Evolutionary conservation across 2,888 invertebrate genomes (phyloP), one percentile per base, ranked within the genome.

Genomic region (Meteorus cinctellus): DNA sequence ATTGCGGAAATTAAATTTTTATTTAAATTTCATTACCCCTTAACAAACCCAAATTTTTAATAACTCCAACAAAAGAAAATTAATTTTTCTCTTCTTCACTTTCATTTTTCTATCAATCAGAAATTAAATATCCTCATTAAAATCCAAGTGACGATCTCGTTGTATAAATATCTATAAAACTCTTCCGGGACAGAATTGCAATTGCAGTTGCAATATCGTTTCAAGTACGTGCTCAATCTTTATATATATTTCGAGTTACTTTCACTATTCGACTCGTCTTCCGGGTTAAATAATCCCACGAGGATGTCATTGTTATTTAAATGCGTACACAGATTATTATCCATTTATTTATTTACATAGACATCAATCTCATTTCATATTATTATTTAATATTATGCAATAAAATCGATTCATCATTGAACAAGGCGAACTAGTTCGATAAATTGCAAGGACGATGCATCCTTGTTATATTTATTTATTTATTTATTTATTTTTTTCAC

Each of bases 391-490:
- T 2, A 45, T 66, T 41, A 55, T 63, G 14, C 31, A 29, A 29
- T 27, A 4, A 3, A 34, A 31, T 24, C 14, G 10, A 62, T 62
- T 59, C 27, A 19, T 55, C n/a, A 48, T 41, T 4, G 5, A 16
- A 31, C 24, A 74, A 67, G 67, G 31, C 27, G 63, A 69, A 70
- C 73, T 70, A 55, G 72, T 77, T 48, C n/a, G n/a, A 48, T 65
- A 59, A 62, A 48, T 76, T 74, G 79, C 84, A 86, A 85, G 86
- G 85, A 84, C 84, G 82, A 78, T 72, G 79, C 83, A 86, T 85
- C 86, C 85, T 86, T 84, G 84, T 82, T 85, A 85, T 82, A 83
- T 83, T 81, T 79, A 76, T 16, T 84, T 84, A 85, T 84, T 76
- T 63, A 85, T 86, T 84, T 86, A 84, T 83, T 82, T 85, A 85